phyloP scores from a whole-genome alignment of 2,888 invertebrate genomes.

The Lepidocyrtinus sp. region DNA sequence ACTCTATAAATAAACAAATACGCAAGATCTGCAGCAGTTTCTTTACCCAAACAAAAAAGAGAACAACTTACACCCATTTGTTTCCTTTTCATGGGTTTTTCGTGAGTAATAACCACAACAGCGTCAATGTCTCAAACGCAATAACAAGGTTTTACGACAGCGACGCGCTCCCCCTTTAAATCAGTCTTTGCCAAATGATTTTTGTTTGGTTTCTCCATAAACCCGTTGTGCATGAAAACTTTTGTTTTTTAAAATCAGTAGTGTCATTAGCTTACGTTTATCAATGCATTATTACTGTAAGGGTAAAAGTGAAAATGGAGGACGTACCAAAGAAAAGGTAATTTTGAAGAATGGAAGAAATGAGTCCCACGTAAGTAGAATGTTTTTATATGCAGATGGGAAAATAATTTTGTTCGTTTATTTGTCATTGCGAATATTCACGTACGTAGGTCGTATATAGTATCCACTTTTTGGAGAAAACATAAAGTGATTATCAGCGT shows the following conservation, averaged over 20 bases:
- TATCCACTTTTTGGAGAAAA: too few relatives aligned
- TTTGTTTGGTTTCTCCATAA: not conserved
- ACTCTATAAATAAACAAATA: constrained; percentile 14
- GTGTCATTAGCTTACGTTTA: too few relatives aligned
- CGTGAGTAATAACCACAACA: not conserved
- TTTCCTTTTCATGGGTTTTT: not conserved
- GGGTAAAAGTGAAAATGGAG: too few relatives aligned
- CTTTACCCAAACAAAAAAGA: constrained; percentile 1
- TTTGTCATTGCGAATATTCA: constrained; percentile 44
- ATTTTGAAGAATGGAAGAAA: too few relatives aligned
- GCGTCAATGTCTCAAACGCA: not conserved
- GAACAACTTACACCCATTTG: not conserved
- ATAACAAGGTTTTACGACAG: constrained; percentile 3
- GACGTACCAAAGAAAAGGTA: too few relatives aligned
- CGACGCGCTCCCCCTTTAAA: constrained; percentile 4
- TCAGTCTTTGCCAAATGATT: not conserved
- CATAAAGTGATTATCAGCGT: too few relatives aligned
- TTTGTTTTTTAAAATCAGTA: too few relatives aligned
- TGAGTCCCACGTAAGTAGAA: too few relatives aligned
- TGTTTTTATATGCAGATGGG: constrained; percentile 49
- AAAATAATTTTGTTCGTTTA: constrained; percentile 29
- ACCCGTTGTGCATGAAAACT: not conserved
- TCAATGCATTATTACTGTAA: too few relatives aligned
- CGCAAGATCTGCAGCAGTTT: not conserved
- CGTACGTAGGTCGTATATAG: constrained; percentile 27